Percentiles rank a stretch among this genome's conserved stretches.
phyloP scores from a whole-genome alignment of 92 coral and sea anemone genomes.

The Paragorgia papillata region DNA sequence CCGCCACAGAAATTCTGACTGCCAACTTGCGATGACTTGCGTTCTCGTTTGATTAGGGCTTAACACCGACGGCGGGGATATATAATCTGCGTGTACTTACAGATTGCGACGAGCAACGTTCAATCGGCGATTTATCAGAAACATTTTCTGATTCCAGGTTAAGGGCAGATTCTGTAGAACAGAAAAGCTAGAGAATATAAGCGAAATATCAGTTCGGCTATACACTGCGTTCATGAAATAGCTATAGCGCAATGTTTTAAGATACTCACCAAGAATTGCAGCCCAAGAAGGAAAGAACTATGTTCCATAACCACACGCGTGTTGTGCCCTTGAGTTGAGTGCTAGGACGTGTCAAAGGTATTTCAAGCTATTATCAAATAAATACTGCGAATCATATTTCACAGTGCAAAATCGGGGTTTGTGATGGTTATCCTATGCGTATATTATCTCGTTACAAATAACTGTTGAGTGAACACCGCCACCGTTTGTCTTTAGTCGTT shows the following conservation, averaged over 20 bases:
- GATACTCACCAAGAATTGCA: not conserved
- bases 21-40: too few relatives aligned
- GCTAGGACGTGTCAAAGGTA: slow-evolving; percentile 7
- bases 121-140: slow-evolving; percentile 2
- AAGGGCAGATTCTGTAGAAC: not conserved
- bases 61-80: too few relatives aligned
- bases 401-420: not conserved
- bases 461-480: slow-evolving; percentile 36
- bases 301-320: slow-evolving; percentile 2
- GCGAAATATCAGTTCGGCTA: not conserved
- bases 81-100: slow-evolving; percentile 2
- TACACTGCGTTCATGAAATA: not conserved
- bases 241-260: not conserved
- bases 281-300: not conserved
- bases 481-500: not conserved
- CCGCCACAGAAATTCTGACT: not conserved
- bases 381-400: slow-evolving; percentile 29
- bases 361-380: slow-evolving; percentile 10
- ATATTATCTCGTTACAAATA: not conserved
- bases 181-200: slow-evolving; percentile 20
- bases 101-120: not conserved
- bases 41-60: too few relatives aligned
- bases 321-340: not conserved
- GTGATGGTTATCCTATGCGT: slow-evolving; percentile 6
- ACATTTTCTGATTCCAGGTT: not conserved